These are phyloP conservation scores for Heliconius cydno DNA, from an alignment of 2,888 invertebrate species.

Conservation along the genomic window DNA sequence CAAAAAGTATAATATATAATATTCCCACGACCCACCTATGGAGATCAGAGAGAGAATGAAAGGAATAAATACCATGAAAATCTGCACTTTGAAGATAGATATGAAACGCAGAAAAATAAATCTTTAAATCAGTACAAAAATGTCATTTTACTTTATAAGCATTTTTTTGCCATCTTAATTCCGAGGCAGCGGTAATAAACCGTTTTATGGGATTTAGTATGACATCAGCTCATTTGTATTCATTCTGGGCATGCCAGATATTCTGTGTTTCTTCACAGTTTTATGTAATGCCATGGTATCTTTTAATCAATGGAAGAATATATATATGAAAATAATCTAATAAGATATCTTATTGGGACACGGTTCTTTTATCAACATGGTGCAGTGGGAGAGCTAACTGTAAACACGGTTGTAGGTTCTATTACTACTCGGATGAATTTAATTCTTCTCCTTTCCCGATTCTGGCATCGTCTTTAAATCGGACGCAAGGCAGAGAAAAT, in stretches of 20 bases:
- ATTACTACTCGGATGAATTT: too few species aligned
- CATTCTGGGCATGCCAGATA: constrained; percentile 32
- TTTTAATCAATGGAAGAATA: constrained; percentile 15
- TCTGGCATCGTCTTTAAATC: too few species aligned
- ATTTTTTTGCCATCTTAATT: constrained; percentile 30
- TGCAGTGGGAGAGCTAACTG: too few species aligned
- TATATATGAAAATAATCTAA: background rate
- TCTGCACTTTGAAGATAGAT: background rate
- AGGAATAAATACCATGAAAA: too few species aligned
- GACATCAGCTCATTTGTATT: constrained; percentile 53
- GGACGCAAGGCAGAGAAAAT: too few species aligned
- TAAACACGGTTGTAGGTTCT: too few species aligned
- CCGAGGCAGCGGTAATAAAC: constrained; percentile 47
- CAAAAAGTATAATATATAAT: background rate
- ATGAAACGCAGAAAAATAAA: background rate
- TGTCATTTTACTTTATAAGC: constrained; percentile 19
- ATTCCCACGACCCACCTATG: too few species aligned
- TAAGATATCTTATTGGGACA: background rate
- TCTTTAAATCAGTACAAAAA: constrained; percentile 28
- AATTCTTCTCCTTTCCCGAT: too few species aligned
- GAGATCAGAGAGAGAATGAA: too few species aligned
- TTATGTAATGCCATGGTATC: constrained; percentile 12
- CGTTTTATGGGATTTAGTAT: constrained; percentile 55
- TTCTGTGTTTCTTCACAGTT: constrained; percentile 22
- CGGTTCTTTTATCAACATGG: too few species aligned